phyloP scores from a whole-genome alignment of 2,113 vertebrate species.

The Cyrtonyx montezumae region DNA sequence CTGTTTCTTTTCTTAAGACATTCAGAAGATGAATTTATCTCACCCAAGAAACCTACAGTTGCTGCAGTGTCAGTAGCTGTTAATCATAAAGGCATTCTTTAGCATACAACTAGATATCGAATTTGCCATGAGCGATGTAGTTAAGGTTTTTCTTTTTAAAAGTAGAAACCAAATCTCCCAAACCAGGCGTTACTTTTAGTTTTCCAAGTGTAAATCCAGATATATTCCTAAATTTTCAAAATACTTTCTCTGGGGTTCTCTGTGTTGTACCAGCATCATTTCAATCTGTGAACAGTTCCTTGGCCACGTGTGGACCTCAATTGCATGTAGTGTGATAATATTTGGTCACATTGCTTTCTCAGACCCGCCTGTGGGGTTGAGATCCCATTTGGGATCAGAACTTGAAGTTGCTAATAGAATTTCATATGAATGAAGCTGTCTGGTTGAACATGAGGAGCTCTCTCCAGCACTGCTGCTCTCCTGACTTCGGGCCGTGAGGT shows the following conservation, averaged over 20 bases:
- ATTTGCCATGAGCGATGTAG: not conserved
- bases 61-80: not conserved
- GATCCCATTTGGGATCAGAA: not conserved
- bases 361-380: not conserved
- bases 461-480: not conserved
- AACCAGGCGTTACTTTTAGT: not conserved
- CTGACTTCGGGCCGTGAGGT: slow-evolving; percentile 3
- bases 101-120: not conserved
- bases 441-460: not conserved
- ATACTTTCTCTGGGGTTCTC: not conserved
- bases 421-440: not conserved
- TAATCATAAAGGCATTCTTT: not conserved
- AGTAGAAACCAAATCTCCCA: not conserved
- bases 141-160: not conserved
- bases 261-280: not conserved
- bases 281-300: not conserved
- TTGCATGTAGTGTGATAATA: not conserved
- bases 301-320: not conserved
- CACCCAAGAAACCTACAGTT: not conserved
- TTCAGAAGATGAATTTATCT: not conserved
- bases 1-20: not conserved
- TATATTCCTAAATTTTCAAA: not conserved
- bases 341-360: not conserved
- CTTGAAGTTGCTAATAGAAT: not conserved
- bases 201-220: not conserved